Evolutionary conservation across 2,113 vertebrate species (phyloP), one percentile per base, ranked within the genome.

Genomic region (Calidris pygmaea): DNA sequence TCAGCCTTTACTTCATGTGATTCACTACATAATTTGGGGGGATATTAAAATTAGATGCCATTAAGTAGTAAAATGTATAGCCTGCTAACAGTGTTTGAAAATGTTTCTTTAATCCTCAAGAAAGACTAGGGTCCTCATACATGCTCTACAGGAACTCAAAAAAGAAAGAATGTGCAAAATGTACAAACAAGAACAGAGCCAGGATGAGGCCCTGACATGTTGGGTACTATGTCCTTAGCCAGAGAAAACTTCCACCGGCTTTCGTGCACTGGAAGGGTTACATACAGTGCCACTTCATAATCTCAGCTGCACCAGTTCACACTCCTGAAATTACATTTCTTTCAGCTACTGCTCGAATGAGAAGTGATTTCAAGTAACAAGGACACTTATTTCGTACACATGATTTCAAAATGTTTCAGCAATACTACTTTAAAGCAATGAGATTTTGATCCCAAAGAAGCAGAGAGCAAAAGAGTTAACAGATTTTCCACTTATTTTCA

Each of bases 401-500:
- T 56, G n/a, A 72, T 94, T 90, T 80, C 30, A 68, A 89, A 90
- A 73, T 34, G 22, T 87, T 88, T 79, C 39, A 80, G 50, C 29
- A 90, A 35, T 2, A 4, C 12, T n/a, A 23, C 35, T 78, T 70
- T 34, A 78, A 84, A 47, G 14, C 29, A 67, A 73, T 35, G 22
- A 58, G 17, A 83, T 80, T 91, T 87, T 76, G n/a, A 74, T 89
- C 29, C 27, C 87, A 84, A 92, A 74, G 17, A 80, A 53, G 47
- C 27, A 73, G 68, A 83, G 34, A 93, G 19, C 29, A 85, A 37
- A 94, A 91, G 71, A 70, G 58, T 85, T 93, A 85, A 83, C 26
- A 37, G 41, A 35, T 83, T 94, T 85, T 87, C n/a, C n/a, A 77
- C 37, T 87, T 87, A 43, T 47, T 95, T 92, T 90, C 78, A 34